Evolutionary conservation across 2,888 invertebrate genomes (phyloP), one percentile per base, ranked within the genome.

Genomic region (Hirtodrosophila cameraria): DNA sequence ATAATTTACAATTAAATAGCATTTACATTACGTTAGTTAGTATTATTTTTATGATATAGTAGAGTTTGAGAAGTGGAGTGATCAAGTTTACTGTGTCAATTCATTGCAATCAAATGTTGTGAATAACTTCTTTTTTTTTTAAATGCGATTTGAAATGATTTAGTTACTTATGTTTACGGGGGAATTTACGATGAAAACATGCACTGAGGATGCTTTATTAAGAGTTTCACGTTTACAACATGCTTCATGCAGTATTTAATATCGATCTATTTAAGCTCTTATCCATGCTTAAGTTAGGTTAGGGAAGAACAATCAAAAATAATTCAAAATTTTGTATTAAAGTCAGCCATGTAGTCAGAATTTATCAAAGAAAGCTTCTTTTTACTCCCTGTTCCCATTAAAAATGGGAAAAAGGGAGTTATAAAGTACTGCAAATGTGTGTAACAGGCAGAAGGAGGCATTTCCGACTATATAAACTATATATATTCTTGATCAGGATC

Each of bases 11-110:
- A 39, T 57, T 49, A 62, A 71, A 84, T 52, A 81, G 66, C 62
- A 81, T 65, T 86, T 76, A 66, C 70, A 81, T 76, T 59, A 73
- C 53, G 57, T 69, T 69, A 57, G 43, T 80, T 79, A 71, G 64
- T 62, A 69, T 64, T 33, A 53, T 58, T 60, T n/a, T 30, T 39
- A 53, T 54, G 52, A 65, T 65, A 46, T 55, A 42, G 45, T 62
- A 55, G 39, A 58, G 41, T 42, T 77, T 59, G 36, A 71, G 38
- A 65, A 68, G 42, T 65, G 63, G 48, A 38, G 64, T 76, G 64
- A 64, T 63, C 54, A 76, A 59, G 43, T 48, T 75, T 76, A 80
- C 63, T 67, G 68, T 77, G 60, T 81, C 16, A 25, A 48, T 69
- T 49, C 30, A 42, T 54, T 27, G 16, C 49, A 60, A 54, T 27